These are phyloP conservation scores for Menidia beryllina DNA, from an alignment of 2,113 vertebrate genomes.

Conservation along the genomic window DNA sequence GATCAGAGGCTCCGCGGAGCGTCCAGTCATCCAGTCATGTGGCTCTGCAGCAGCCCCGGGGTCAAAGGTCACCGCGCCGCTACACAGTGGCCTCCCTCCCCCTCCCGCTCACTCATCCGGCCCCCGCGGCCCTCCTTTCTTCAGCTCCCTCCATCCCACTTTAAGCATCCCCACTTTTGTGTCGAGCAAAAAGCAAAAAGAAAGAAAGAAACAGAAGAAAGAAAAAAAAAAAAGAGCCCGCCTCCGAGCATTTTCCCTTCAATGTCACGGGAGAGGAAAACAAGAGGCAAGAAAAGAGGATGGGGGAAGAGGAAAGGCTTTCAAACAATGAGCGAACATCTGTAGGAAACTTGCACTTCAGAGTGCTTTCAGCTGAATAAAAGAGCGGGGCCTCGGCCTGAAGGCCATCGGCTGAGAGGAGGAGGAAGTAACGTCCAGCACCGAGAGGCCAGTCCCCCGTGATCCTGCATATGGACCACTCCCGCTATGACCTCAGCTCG, in stretches of 20 bases:
- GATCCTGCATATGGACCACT: conserved; percentile 10
- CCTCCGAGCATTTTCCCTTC: conserved; percentile 43
- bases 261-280: conserved; percentile 25
- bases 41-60: conserved; percentile 53
- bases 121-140: not conserved
- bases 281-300: conserved; percentile 22
- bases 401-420: conserved; percentile 31
- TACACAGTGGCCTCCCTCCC: conserved; percentile 39
- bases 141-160: not conserved
- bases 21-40: conserved; percentile 46
- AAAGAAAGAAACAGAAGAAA: too few relatives aligned
- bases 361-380: conserved; percentile 35
- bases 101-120: conserved; percentile 20
- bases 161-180: conserved; percentile 10
- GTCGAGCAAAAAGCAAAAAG: not conserved
- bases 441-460: conserved; percentile 18
- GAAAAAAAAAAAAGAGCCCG: not conserved
- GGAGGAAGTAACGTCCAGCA: conserved; percentile 28
- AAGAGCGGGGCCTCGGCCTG: conserved; percentile 16
- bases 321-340: conserved; percentile 39
- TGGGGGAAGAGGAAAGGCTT: conserved; percentile 45
- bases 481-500: too few relatives aligned
- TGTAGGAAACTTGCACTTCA: conserved; percentile 55
- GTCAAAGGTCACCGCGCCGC: conserved; percentile 74
- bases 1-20: conserved; percentile 64